Conservation (phyloP, 2,797 vertebrate genomes). For the Choloepus didactylus region DNA sequence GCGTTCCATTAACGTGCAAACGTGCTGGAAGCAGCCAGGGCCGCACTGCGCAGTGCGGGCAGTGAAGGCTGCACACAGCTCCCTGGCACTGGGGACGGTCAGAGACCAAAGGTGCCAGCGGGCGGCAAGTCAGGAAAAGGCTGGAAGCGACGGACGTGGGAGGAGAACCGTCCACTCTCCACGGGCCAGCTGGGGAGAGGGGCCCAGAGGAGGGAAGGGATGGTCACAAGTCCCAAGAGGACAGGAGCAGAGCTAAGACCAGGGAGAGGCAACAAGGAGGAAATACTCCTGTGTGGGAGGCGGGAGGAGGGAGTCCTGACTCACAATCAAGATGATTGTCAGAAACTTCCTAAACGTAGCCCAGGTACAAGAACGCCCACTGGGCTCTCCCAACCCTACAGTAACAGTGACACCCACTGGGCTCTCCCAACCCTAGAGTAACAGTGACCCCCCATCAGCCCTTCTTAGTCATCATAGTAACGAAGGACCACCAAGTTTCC, state of each 20-base stretch:
- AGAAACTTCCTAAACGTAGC: not conserved
- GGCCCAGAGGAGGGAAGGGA: not conserved
- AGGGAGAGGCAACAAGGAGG: accelerated
- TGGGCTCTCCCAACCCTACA: no score
- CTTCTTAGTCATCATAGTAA: no score
- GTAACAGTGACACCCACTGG: accelerated
- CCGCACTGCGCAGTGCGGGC: accelerated
- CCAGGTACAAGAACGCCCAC: no score
- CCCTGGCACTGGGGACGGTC: accelerated
- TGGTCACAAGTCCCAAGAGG: no score
- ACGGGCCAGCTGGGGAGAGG: not conserved
- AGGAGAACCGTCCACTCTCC: accelerated
- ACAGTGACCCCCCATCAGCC: accelerated
- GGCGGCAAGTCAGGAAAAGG: not conserved
- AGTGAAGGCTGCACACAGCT: no score
- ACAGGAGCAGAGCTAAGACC: accelerated
- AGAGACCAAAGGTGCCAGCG: not conserved
- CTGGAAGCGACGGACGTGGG: accelerated
- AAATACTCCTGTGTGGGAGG: no score
- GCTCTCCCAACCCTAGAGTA: no score
- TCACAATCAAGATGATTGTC: no score
- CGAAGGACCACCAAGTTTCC: no score
- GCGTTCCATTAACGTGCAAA: accelerated
- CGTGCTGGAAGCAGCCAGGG: accelerated
- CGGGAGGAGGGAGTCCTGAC: no score